A percentile compares a stretch with the other conserved stretches of the same genome.
These are phyloP conservation scores for Takifugu ocellatus DNA, from an alignment of 2,797 vertebrate genomes.

Conservation along the genomic window DNA sequence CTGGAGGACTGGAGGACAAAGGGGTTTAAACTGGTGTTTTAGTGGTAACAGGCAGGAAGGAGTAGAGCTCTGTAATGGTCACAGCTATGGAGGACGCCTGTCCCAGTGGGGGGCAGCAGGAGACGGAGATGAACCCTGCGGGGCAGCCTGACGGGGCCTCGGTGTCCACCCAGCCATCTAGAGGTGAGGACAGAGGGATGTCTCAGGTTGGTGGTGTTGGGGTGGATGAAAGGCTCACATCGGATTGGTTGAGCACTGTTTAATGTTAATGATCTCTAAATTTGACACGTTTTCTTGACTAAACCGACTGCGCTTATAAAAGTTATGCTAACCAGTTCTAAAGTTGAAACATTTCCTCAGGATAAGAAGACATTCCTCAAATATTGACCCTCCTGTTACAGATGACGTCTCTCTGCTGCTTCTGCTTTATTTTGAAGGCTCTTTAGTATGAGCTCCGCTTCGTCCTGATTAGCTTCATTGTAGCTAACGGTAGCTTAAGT, in stretches of 20 bases:
- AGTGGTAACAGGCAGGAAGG: constrained; percentile 33
- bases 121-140: constrained; percentile 44
- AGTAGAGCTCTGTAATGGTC: constrained; percentile 58
- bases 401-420: too few species aligned
- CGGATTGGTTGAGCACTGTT: background rate
- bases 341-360: too few species aligned
- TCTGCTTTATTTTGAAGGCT: too few species aligned
- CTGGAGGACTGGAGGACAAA: constrained; percentile 49
- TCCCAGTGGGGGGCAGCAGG: constrained; percentile 60
- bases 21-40: constrained; percentile 33
- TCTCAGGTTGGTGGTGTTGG: constrained; percentile 1
- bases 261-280: too few species aligned
- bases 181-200: constrained; percentile 64
- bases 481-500: too few species aligned
- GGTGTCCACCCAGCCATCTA: constrained; percentile 34
- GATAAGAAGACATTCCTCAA: too few species aligned
- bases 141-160: constrained; percentile 41
- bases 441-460: too few species aligned
- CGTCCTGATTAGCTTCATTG: too few species aligned
- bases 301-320: too few species aligned
- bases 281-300: too few species aligned
- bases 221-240: background rate
- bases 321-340: too few species aligned
- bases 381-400: too few species aligned
- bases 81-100: constrained; percentile 68